Evolutionary conservation across 2,797 vertebrate genomes (phyloP).

Genomic region (Cygnus olor): DNA sequence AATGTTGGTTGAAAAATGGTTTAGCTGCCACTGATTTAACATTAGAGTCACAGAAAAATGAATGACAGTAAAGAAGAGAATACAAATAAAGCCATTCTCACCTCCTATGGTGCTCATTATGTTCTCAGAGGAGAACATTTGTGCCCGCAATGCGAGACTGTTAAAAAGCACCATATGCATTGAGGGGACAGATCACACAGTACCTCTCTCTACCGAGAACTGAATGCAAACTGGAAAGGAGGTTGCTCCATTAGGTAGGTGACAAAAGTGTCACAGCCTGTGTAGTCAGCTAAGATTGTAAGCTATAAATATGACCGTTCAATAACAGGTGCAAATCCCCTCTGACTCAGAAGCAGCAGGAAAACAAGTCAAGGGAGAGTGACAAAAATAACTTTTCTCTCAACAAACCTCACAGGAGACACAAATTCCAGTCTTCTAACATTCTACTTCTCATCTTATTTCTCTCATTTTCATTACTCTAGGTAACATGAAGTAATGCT

Average conservation of each 20-base stretch:
- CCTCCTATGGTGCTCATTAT: background rate
- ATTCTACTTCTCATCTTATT: background rate
- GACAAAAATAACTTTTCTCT: background rate
- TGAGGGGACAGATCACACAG: background rate
- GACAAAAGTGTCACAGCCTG: background rate
- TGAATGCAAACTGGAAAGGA: background rate
- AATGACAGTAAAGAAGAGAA: background rate
- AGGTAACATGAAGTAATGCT: background rate
- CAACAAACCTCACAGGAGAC: background rate
- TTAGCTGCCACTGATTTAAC: background rate
- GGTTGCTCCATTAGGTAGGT: background rate
- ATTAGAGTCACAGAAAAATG: background rate
- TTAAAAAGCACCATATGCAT: background rate
- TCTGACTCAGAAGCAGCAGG: background rate
- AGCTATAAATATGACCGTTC: background rate
- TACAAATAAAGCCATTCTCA: background rate
- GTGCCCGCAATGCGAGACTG: background rate
- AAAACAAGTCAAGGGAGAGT: background rate
- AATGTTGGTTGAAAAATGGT: background rate
- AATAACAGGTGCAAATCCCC: background rate
- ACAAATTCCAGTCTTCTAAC: background rate
- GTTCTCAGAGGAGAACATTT: background rate
- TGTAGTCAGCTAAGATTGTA: background rate
- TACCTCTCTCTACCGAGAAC: background rate
- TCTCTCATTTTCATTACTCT: background rate